Base-by-base conservation (phyloP, 2,888 invertebrate species). In the Agonopterix subpropinquella region DNA sequence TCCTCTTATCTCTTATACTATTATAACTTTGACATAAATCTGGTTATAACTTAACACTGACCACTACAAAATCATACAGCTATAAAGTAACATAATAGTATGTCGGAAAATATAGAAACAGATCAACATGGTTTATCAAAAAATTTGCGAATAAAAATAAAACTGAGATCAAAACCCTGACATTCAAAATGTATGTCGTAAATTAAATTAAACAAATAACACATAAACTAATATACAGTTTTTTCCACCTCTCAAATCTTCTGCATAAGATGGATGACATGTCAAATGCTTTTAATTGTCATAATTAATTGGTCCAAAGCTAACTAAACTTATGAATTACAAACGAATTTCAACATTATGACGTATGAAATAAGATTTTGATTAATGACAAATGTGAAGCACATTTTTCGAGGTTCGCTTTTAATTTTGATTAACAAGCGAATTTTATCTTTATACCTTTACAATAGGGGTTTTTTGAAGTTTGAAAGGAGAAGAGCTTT, bases 251-350 rank as follows among this genome's bases (percentile, higher is more conserved):
- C n/a, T 47, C 47, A 39, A 47, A 28, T 51, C 50, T 35, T 47
- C 45, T 39, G 47, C 45, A 37, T 39, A 48, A 48, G 51, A 51
- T 47, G 51, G 43, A 51, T 51, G 41, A 43, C 46, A 45, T 45
- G 51, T 48, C 50, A 50, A 41, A 47, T 45, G 36, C 47, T 47
- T 48, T 41, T 48, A 51, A 51, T 51, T 51, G 51, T 48, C 18
- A 47, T 51, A 51, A 51, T 51, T 51, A 51, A 51, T 51, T 51
- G 51, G 43, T 36, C 35, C 45, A 37, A 39, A 47, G 36, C 28
- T 28, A 7, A 45, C 45, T 44, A 11, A 43, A 48, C 43, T 48
- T 47, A 45, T 51, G 46, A 43, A 46, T 45, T 43, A 45, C 51
- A 46, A 11, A 18, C 43, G 43, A 51, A 45, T 39, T 47, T 51